Conservation (phyloP, 2,888 invertebrate genomes). For the Cephus pulcher region DNA sequence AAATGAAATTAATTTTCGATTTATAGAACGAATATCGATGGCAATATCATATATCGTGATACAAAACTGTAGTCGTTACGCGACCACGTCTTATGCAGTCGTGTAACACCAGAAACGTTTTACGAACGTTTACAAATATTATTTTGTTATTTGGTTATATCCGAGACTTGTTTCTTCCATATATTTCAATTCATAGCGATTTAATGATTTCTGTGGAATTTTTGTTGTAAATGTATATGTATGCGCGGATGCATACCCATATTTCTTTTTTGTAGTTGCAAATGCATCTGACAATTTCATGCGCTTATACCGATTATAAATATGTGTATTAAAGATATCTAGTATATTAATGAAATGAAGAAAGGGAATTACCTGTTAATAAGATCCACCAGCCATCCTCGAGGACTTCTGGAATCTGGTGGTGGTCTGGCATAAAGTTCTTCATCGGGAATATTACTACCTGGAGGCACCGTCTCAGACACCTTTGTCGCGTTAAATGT, state of each 20-base stretch:
- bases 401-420: constrained; percentile 84
- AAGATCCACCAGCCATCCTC: constrained; percentile 96
- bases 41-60: background rate
- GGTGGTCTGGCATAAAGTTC: constrained; percentile 81
- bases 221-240: no score
- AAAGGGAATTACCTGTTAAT: constrained; percentile 78
- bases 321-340: background rate
- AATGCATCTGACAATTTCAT: background rate
- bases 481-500: constrained; percentile 84
- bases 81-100: no score
- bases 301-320: background rate
- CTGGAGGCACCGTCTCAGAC: constrained; percentile 77
- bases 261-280: no score
- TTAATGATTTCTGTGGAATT: background rate
- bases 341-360: background rate
- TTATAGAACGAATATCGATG: background rate
- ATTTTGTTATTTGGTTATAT: background rate
- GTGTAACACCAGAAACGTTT: background rate
- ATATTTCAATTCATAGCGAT: background rate
- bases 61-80: background rate
- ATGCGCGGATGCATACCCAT: no score
- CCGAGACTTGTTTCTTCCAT: background rate
- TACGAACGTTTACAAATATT: background rate
- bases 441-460: constrained; percentile 75
- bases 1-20: background rate